Percentiles rank a stretch among this genome's conserved stretches.
These are phyloP conservation scores for Myotis yumanensis DNA, from an alignment of 2,113 vertebrate genomes.

Conservation along the genomic window DNA sequence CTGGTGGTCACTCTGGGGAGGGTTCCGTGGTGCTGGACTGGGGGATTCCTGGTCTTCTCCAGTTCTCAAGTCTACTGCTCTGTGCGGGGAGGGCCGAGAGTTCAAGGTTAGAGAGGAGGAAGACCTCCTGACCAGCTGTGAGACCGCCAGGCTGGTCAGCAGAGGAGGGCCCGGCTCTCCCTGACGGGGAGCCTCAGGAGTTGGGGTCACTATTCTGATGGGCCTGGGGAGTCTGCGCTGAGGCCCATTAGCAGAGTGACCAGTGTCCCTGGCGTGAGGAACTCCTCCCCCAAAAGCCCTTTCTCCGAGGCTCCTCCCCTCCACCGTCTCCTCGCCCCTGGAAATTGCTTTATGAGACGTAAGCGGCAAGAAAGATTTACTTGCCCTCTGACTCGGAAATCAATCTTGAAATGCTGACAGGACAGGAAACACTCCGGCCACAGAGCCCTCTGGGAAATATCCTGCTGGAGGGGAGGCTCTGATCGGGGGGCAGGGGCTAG, in stretches of 20 bases:
- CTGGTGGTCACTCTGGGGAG: background rate
- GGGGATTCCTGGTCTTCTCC: background rate
- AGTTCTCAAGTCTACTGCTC: background rate
- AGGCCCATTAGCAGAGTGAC: too few relatives aligned
- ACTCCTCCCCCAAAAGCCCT: background rate
- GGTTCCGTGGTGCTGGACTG: background rate
- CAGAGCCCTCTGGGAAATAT: background rate
- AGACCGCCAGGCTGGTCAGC: fast-evolving
- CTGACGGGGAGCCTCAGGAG: fast-evolving
- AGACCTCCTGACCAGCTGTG: background rate
- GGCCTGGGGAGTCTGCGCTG: background rate
- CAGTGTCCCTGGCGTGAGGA: fast-evolving
- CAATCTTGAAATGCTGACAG: constrained; percentile 37
- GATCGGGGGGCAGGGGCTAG: fast-evolving
- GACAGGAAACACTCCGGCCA: background rate
- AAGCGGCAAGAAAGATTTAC: background rate
- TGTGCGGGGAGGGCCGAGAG: background rate
- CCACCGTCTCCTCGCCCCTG: background rate
- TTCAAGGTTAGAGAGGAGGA: background rate
- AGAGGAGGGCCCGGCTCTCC: background rate
- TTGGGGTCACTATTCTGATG: too few relatives aligned
- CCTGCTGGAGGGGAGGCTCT: background rate
- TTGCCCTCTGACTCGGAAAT: constrained; percentile 44
- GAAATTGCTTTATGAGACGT: background rate
- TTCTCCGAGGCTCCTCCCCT: background rate